phyloP scores from a whole-genome alignment of 2,797 vertebrate species.

The Falco berigora region DNA sequence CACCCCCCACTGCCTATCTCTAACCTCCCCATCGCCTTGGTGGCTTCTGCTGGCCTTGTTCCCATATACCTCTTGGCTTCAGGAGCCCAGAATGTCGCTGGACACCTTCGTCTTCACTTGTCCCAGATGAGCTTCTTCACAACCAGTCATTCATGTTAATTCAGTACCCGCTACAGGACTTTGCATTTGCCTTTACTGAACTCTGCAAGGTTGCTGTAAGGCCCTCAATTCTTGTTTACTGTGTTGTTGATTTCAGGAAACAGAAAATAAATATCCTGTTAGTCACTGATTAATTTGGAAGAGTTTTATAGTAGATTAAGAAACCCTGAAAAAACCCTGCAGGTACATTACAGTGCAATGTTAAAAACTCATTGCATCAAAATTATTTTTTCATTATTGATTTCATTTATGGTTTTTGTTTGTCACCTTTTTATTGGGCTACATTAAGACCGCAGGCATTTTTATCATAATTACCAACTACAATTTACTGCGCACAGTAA shows the following conservation, averaged over 20 bases:
- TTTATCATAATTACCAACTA: background rate
- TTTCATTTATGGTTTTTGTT: background rate
- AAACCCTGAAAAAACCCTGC: background rate
- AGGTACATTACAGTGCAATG: background rate
- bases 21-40: background rate
- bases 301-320: background rate
- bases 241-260: background rate
- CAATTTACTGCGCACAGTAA: background rate
- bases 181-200: too few species aligned
- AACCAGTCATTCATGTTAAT: background rate
- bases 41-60: background rate
- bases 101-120: background rate
- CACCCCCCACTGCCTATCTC: background rate
- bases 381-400: background rate
- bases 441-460: background rate
- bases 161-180: background rate
- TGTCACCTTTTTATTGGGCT: background rate
- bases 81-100: background rate
- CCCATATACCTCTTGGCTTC: background rate
- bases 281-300: background rate
- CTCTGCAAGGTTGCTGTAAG: rapidly evolving
- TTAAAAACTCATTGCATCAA: background rate
- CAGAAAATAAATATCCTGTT: background rate
- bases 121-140: rapidly evolving
- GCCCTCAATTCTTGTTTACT: background rate